Evolutionary conservation across 2,113 vertebrate species (phyloP).

Genomic region (Heterochromis multidens): DNA sequence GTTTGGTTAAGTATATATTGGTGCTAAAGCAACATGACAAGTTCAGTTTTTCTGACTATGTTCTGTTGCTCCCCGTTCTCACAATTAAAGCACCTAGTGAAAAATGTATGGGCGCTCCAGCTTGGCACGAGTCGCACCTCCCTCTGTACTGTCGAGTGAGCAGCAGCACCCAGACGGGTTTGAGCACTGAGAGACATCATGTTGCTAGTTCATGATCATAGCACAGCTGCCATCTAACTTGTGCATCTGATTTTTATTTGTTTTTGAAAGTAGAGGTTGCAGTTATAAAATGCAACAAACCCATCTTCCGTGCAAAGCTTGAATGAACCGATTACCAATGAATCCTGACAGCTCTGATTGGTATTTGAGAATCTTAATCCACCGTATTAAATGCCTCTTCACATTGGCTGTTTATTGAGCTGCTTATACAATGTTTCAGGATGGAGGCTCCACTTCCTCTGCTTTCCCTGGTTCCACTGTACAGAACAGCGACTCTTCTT

Average conservation of each 20-base stretch:
- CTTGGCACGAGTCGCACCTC: not conserved
- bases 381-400: not conserved
- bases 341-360: accelerated
- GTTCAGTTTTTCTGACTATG: not conserved
- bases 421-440: constrained; percentile 64
- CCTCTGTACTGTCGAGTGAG: accelerated
- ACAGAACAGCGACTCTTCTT: constrained; percentile 72
- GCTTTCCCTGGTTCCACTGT: constrained; percentile 66
- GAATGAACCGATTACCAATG: too few species aligned
- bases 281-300: not conserved
- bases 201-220: too few species aligned
- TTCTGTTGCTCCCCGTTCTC: accelerated
- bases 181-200: too few species aligned
- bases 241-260: not conserved
- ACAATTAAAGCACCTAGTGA: not conserved
- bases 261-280: too few species aligned
- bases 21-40: not conserved
- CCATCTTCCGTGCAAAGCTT: not conserved
- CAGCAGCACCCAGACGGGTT: too few species aligned
- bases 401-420: not conserved
- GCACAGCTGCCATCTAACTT: not conserved
- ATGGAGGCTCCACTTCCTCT: constrained; percentile 82
- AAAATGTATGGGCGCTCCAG: not conserved
- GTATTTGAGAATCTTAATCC: not conserved
- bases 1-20: not conserved